Base-by-base conservation (phyloP, 2,113 vertebrate species). In the Anser cygnoides region DNA sequence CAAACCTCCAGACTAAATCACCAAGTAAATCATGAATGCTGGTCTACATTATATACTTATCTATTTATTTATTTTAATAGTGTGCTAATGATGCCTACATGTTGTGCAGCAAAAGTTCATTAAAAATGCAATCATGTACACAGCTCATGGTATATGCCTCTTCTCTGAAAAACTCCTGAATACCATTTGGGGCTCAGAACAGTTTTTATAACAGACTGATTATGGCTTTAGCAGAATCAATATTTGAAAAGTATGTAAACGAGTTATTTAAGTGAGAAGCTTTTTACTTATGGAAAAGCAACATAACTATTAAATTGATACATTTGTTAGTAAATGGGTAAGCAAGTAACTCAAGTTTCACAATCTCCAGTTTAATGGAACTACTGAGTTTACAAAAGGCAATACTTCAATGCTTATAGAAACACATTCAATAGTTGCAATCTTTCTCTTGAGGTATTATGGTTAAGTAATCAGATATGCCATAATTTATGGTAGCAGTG, bases 241-340 rank as follows among this genome's bases (percentile, higher is more conserved):
- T 76, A 97, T 96, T 90, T 95, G 68, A 97, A 96, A 98, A 87
- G 25, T 95, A 96, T 95, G 94, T 72, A 96, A 97, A 97, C 97
- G 35, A 93, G 84, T 88, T 95, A 85, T 93, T 96, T 94, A 92
- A 96, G 72, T 50, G 82, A 95, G 72, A 66, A 92, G n/a, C 12
- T 82, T 95, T 95, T 97, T 93, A 92, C 83, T 95, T 95, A 90
- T 44, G 78, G 71, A 97, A 93, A 94, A 78, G 31, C 61, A 95
- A 78, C 59, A 58, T 83, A 94, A 80, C 87, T 92, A 87, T 94
- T 96, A 95, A 91, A 73, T 61, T 77, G 91, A 96, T 93, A 52
- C 25, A 93, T 95, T 95, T 93, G 81, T 63, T 95, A 95, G 84
- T 59, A 96, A 97, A 97, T 72, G 88, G 70, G 46, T 95, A 97